Conservation (phyloP, 35 echinoderm and acorn worm species). For the Eucidaris tribuloides region DNA sequence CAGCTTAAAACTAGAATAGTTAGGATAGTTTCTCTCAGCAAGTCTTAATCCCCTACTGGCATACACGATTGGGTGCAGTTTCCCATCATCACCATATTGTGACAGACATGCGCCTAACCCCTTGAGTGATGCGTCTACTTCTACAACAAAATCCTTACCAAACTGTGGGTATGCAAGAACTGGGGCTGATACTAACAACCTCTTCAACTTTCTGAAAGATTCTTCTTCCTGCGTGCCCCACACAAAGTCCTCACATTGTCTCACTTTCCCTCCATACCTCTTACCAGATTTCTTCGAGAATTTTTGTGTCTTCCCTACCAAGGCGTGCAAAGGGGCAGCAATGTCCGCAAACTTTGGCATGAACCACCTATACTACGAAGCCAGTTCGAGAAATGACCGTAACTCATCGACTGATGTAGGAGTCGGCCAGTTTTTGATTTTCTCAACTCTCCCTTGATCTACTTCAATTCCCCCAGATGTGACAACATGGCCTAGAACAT, state of each 20-base stretch:
- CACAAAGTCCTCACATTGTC: neutral
- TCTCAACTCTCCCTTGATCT: neutral
- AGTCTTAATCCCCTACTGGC: constrained; percentile 26
- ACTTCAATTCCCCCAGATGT: neutral
- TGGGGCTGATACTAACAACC: neutral
- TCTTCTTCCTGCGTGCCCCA: constrained; percentile 29
- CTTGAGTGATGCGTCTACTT: constrained; percentile 41
- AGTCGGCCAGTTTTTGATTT: neutral
- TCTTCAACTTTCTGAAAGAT: constrained; percentile 30
- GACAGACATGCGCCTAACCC: constrained; percentile 45
- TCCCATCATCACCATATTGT: constrained; percentile 32
- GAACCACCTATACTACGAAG: neutral
- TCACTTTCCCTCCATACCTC: neutral
- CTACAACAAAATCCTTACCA: constrained; percentile 28
- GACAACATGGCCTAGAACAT: constrained; percentile 25
- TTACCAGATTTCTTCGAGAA: neutral
- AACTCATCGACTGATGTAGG: neutral
- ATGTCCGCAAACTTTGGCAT: neutral
- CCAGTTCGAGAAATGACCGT: neutral
- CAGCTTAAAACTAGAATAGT: constrained; percentile 32
- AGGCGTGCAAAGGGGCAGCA: neutral
- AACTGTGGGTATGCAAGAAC: constrained; percentile 29
- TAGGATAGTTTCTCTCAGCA: constrained; percentile 28
- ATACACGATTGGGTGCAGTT: constrained; percentile 36
- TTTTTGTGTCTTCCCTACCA: neutral